Evolutionary conservation across 2,888 invertebrate species (phyloP).

Genomic region (Andrena minutula): DNA sequence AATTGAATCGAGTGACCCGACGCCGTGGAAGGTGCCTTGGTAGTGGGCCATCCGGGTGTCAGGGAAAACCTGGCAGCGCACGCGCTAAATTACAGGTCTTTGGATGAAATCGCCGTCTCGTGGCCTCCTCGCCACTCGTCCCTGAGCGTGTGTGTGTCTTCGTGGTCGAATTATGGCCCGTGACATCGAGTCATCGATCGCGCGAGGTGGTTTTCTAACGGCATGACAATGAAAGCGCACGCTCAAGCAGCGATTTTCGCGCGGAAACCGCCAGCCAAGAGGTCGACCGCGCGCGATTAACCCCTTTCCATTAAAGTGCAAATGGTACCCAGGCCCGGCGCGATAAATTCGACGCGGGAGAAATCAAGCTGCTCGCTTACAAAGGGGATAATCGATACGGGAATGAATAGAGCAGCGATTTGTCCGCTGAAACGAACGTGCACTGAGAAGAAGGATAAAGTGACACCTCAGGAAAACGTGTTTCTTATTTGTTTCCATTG

Average conservation of each 20-base stretch:
- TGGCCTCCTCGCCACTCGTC: not conserved
- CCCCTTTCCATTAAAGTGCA: slow-evolving; percentile 53
- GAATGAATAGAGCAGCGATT: not conserved
- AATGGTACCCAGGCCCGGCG: slow-evolving; percentile 26
- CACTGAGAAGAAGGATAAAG: not conserved
- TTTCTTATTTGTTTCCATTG: not conserved
- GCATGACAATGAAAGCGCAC: slow-evolving; percentile 47
- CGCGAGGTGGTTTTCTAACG: slow-evolving; percentile 39
- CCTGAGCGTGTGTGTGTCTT: not conserved
- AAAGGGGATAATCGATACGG: slow-evolving; percentile 1
- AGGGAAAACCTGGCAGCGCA: slow-evolving; percentile 45
- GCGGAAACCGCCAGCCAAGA: slow-evolving; percentile 31
- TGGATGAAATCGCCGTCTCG: slow-evolving; percentile 22
- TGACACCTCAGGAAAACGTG: not conserved
- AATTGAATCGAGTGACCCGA: slow-evolving; percentile 50
- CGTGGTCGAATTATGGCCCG: not conserved
- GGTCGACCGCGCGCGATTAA: slow-evolving; percentile 53
- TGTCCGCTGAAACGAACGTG: not conserved
- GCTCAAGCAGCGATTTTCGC: slow-evolving; percentile 46
- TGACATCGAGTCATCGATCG: slow-evolving; percentile 13
- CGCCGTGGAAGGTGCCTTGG: slow-evolving; percentile 8
- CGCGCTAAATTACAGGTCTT: slow-evolving; percentile 42
- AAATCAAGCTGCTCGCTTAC: slow-evolving; percentile 34
- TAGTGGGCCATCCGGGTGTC: slow-evolving; percentile 7
- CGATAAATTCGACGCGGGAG: slow-evolving; percentile 51